phyloP scores from a whole-genome alignment of 1,140 invertebrate genomes.

The Aphaenogaster rudis region DNA sequence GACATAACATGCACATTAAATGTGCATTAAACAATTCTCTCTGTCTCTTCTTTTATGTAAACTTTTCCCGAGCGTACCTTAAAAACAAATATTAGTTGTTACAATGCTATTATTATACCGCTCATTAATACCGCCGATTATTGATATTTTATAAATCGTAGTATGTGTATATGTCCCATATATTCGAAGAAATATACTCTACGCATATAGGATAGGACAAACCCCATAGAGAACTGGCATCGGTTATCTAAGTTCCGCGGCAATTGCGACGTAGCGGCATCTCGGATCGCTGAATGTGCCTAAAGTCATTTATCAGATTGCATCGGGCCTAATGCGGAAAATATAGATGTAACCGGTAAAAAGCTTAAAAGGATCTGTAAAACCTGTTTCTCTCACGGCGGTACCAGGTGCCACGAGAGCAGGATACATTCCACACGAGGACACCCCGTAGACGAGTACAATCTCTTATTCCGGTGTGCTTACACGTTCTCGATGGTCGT shows the following conservation, averaged over 20 bases:
- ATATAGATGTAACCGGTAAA: constrained; percentile 28
- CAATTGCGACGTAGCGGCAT: constrained; percentile 23
- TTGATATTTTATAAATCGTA: not conserved
- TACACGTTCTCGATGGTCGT: constrained; percentile 52
- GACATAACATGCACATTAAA: not conserved
- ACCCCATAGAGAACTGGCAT: not conserved
- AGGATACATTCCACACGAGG: constrained; percentile 6
- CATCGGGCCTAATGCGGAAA: constrained; percentile 35
- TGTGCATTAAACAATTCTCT: constrained; percentile 4
- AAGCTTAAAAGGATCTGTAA: constrained; percentile 33
- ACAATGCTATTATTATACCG: not conserved
- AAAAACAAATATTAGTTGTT: not conserved
- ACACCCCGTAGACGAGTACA: constrained; percentile 56
- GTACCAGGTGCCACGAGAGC: not conserved
- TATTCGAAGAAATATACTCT: not conserved
- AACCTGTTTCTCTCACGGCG: constrained; percentile 37
- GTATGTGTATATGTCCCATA: not conserved
- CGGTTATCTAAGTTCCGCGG: constrained; percentile 7
- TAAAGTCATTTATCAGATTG: constrained; percentile 55
- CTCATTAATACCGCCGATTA: not conserved
- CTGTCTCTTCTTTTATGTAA: not conserved
- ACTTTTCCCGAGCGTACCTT: not conserved
- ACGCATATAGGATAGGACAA: not conserved
- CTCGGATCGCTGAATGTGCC: constrained; percentile 6
- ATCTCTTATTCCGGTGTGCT: constrained; percentile 51